Conservation (phyloP, 2,797 vertebrate genomes). For the Carcharodon carcharias region DNA sequence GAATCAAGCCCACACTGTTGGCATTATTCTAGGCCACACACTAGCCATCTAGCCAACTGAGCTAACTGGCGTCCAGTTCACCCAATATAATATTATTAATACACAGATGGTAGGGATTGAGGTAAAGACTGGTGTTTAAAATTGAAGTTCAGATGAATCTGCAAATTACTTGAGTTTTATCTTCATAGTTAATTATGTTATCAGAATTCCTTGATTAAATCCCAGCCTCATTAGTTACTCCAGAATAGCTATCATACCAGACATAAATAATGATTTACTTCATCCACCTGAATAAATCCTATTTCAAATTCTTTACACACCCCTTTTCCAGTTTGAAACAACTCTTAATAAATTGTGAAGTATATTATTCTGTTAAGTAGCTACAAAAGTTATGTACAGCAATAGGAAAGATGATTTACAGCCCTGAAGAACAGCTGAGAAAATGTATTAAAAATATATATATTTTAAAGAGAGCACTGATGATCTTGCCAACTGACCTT, state of each 20-base stretch:
- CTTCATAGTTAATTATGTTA: not conserved
- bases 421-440: not conserved
- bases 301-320: not conserved
- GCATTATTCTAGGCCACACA: too few species aligned
- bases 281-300: not conserved
- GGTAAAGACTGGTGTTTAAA: not conserved
- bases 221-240: not conserved
- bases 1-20: too few species aligned
- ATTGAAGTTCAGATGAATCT: not conserved
- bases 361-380: not conserved
- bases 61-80: too few species aligned
- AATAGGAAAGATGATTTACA: not conserved
- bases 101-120: not conserved
- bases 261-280: slow-evolving; percentile 28
- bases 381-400: not conserved
- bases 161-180: not conserved
- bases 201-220: slow-evolving; percentile 24
- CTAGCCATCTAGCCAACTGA: too few species aligned
- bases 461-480: not conserved
- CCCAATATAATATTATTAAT: too few species aligned
- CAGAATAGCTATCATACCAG: not conserved
- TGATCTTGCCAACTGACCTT: slow-evolving; percentile 30
- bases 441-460: not conserved
- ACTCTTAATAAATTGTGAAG: not conserved
- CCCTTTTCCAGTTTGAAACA: not conserved